These are phyloP conservation scores for Psammodynastes pulverulentus DNA, from an alignment of 2,113 vertebrate species.

Conservation along the genomic window DNA sequence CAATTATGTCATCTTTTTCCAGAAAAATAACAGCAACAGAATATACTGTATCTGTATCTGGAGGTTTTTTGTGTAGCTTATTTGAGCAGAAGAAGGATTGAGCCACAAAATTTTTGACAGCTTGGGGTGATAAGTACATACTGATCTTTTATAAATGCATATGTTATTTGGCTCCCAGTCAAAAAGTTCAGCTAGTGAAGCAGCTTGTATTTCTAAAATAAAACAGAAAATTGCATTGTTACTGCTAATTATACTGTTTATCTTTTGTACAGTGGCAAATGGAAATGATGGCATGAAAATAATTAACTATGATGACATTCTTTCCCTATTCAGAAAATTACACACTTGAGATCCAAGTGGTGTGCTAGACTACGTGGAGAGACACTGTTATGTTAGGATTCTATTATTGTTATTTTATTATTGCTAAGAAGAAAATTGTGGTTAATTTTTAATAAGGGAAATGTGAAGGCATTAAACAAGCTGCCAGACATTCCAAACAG, in stretches of 20 bases:
- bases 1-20: background rate
- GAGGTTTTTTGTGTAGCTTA: background rate
- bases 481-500: background rate
- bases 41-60: background rate
- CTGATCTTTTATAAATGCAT: conserved; percentile 4
- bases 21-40: background rate
- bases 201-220: conserved; percentile 25
- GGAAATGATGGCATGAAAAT: conserved; percentile 31
- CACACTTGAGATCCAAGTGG: conserved; percentile 2
- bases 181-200: conserved; percentile 20
- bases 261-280: conserved; percentile 12
- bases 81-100: background rate
- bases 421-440: conserved; percentile 31
- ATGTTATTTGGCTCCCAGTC: conserved; percentile 21
- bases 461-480: conserved; percentile 20
- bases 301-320: conserved; percentile 29
- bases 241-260: conserved; percentile 29
- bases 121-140: background rate
- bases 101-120: background rate
- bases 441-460: conserved; percentile 25
- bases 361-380: conserved; percentile 8
- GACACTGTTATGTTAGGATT: background rate
- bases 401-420: conserved; percentile 11
- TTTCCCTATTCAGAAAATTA: conserved; percentile 2
- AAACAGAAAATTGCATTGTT: conserved; percentile 31